Base-by-base conservation (phyloP, 2,113 vertebrate species). In the Falco punctatus region DNA sequence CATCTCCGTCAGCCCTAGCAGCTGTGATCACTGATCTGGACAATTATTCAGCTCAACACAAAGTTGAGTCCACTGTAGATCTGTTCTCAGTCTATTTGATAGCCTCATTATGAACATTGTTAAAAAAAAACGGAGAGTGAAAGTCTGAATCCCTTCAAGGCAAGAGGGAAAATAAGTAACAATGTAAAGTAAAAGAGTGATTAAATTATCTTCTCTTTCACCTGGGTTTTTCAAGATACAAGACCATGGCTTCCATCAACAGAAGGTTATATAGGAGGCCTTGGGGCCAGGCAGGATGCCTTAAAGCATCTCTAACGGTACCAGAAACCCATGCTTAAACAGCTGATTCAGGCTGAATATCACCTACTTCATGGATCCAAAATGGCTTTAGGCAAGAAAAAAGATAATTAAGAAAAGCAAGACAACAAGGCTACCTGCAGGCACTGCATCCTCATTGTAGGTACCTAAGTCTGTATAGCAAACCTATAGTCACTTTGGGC, bases 271-370 rank as follows among this genome's bases (percentile, higher is more conserved):
- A 7, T n/a, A 42, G 14, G 48, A 77, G 11, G 67, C 4, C 27
- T 21, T 42, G 32, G 69, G n/a, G 8, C 4, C 24, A 49, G 33
- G 11, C 2, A 0, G 9, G 16, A 64, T 64, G 8, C 10, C n/a
- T 46, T 59, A 59, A 80, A 59, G 11, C 2, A 62, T 64, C 33
- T 71, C 18, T 10, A 5, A 32, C 6, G 11, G 14, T 51, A 22
- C 30, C 6, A 19, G 30, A 72, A 86, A 55, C 14, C 4, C 1
- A 0, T 11, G 23, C n/a, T 90, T 66, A 66, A 54, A 66, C 8
- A 55, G 23, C 9, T 51, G 15, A 21, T 65, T 59, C 23, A n/a
- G 27, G n/a, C 4, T 66, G 23, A 91, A 61, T 13, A 57, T 9
- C 58, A 51, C 6, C 32, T 51, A 8, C 13, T 55, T 52, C 17